Conservation (phyloP, 2,888 invertebrate genomes). For the Drosophila mayaguana region DNA sequence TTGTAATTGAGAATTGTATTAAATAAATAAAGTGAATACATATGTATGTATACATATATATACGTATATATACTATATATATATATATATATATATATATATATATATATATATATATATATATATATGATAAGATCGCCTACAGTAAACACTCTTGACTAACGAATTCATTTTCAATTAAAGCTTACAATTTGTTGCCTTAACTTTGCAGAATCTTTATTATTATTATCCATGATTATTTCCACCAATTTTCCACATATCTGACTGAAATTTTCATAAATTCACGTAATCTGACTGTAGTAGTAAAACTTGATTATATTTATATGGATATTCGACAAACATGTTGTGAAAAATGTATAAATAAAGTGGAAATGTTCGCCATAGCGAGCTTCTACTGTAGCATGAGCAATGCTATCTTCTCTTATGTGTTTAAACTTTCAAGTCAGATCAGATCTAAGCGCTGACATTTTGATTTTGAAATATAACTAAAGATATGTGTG, state of each 20-base stretch:
- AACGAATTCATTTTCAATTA: not conserved
- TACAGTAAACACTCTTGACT: not conserved
- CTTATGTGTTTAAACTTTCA: not conserved
- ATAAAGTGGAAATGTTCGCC: conserved; percentile 2
- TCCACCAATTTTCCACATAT: not conserved
- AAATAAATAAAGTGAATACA: conserved; percentile 17
- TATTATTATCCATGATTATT: not conserved
- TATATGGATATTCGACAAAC: not conserved
- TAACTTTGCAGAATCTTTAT: not conserved
- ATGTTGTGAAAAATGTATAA: not conserved
- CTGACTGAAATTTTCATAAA: not conserved
- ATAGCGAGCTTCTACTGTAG: not conserved
- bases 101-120: too few species aligned
- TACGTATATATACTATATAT: conserved; percentile 16
- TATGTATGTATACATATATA: conserved; percentile 17
- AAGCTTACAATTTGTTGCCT: not conserved
- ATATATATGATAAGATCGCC: not conserved
- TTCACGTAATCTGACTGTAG: not conserved
- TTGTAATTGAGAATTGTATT: conserved; percentile 65
- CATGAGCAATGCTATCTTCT: not conserved
- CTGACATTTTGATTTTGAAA: not conserved
- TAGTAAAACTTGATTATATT: not conserved
- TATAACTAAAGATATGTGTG: too few species aligned
- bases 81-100: conserved; percentile 25
- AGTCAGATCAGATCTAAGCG: not conserved